Conservation (phyloP, 1,140 invertebrate species). For the Diachasma alloeum region DNA sequence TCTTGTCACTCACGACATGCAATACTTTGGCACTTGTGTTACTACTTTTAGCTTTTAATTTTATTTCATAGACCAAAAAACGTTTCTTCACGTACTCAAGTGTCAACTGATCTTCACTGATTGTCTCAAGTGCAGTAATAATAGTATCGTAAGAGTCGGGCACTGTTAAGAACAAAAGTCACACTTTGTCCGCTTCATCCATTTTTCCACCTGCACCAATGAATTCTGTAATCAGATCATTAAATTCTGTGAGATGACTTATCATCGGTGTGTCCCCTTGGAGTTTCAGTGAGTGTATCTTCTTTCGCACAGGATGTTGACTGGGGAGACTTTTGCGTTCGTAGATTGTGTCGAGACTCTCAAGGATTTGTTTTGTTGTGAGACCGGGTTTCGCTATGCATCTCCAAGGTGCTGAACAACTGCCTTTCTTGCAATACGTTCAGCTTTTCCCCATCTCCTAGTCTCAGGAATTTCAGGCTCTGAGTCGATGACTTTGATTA, state of each 20-base stretch:
- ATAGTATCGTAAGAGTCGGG: neutral
- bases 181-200: neutral
- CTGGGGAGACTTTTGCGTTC: neutral
- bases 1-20: neutral
- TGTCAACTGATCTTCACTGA: neutral
- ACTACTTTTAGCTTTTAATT: neutral
- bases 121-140: neutral
- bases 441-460: neutral
- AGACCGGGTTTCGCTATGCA: neutral
- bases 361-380: neutral
- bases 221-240: neutral
- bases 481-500: neutral
- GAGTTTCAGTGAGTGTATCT: neutral
- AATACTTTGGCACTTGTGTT: neutral
- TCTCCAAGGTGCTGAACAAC: neutral
- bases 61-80: neutral
- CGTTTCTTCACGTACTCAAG: neutral
- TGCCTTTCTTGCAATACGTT: neutral
- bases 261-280: neutral
- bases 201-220: neutral
- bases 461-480: neutral
- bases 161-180: constrained; percentile 16
- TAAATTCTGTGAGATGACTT: neutral
- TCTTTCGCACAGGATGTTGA: neutral
- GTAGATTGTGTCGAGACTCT: neutral